Base-by-base conservation (phyloP, 2,797 vertebrate species). In the Loriculus beryllinus region DNA sequence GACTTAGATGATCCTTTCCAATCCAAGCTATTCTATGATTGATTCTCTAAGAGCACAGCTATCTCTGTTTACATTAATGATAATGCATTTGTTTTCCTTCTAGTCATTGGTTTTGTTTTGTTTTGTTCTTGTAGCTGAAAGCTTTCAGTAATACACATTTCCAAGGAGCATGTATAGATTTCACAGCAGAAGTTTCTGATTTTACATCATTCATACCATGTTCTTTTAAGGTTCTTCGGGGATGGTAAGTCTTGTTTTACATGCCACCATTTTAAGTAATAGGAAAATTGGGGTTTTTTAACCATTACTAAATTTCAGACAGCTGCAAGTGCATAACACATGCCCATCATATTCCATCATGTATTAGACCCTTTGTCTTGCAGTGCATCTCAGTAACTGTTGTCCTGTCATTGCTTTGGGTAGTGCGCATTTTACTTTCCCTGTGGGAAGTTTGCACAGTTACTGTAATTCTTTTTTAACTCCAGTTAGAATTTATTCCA, bases 141-240 rank as follows among this genome's bases (percentile, higher is more conserved):
- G 98, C 97, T 81, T 99, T 98, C 97, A 97, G 96, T 95, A 97
- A 97, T 75, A 92, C 96, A 69, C 96, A 97, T 83, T 99, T 98
- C 97, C 96, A 97, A 78, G 98, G 98, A 85, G 90, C 97, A 93
- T 97, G 97, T 87, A 21, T 97, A 94, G 98, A 98, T 96, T 98
- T 98, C 93, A 97, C 97, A 95, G 78, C 95, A 84, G 97, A 98
- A 95, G 92, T 96, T 91, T 93, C 88, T 78, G 97, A 98, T 92
- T 98, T 98, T 94, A 92, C 95, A 93, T 94, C 96, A 92, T 97
- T 98, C 83, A 93, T 69, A 48, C 98, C 98, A 63, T 94, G 70
- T 91, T 99, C 98, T 88, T 98, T 99, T 97, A 98, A 98, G 96
- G 98, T 98, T 96, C 97, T 98, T 93, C 98, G 97, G 56, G 98